Evolutionary conservation across 2,113 vertebrate genomes (phyloP), one percentile per base, ranked within the genome.

Genomic region (Aptenodytes forsteri): DNA sequence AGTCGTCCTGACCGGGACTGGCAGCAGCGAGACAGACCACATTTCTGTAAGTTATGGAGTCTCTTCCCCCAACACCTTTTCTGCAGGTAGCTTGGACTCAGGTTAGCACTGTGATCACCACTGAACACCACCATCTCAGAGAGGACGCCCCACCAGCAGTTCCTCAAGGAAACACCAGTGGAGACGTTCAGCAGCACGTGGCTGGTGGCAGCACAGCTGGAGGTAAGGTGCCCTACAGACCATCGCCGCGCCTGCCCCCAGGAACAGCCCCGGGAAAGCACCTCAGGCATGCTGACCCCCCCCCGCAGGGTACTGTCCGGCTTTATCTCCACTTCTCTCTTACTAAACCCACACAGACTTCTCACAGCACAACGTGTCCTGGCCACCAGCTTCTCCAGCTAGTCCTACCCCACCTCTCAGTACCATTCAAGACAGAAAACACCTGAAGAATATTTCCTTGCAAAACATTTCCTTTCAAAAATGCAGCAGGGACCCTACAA

Each of bases 1-100:
- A 2, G 7, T 1, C 0, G 0, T 7, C 36, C 70, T 16, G 70
- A 11, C 3, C 3, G 0, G 49, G 32, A 21, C 32, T 0, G 7
- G 44, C 44, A 58, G 54, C 52, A 34, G 47, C 0, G 1, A 19
- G 15, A 13, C 81, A 49, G 20, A 54, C 8, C 18, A 5, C 11
- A 0, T 2, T 13, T 25, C 52, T 21, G 6, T 1, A 4, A 7
- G 29, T 3, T 14, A 18, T 0, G 1, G 66, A 4, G 15, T 1
- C 12, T 23, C 10, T 16, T 1, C 27, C 20, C 10, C 42, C 6
- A 7, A 1, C 30, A 0, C n/a, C 10, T 8, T 3, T 2, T 7
- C 2, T 2, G n/a, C 19, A 0, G 11, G 36, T 6, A 25, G 9
- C 18, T 5, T 2, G n/a, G 67, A 4, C 40, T 50, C 40, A 2